phyloP scores from a whole-genome alignment of 2,888 invertebrate species.

The Poecilus cupreus region DNA sequence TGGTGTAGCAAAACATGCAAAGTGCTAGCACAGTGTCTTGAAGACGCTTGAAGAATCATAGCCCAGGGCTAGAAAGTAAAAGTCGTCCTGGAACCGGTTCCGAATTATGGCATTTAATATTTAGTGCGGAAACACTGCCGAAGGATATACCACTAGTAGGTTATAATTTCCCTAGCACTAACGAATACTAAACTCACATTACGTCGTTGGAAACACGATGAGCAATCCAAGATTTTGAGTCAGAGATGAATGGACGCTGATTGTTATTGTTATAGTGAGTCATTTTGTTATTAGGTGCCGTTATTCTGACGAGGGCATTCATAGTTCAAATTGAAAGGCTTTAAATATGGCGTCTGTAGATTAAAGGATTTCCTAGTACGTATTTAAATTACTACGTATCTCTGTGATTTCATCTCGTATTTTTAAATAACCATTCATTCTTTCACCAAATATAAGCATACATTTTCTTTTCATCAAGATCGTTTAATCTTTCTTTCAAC shows the following conservation, averaged over 20 bases:
- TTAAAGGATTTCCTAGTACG: too few species aligned
- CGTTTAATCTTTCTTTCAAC: constrained; percentile 14
- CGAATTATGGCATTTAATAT: constrained; percentile 45
- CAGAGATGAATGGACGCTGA: constrained; percentile 39
- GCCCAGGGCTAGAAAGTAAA: constrained; percentile 35
- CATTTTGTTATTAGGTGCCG: constrained; percentile 22
- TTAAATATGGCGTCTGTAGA: constrained; percentile 28
- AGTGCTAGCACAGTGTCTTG: constrained; percentile 4
- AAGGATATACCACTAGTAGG: constrained; percentile 4
- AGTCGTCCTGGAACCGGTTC: constrained; percentile 38
- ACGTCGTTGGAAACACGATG: constrained; percentile 33
- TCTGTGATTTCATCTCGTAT: constrained; percentile 1
- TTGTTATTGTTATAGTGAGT: constrained; percentile 31
- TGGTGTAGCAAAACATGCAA: neutral
- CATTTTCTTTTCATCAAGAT: constrained; percentile 29
- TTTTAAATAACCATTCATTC: neutral
- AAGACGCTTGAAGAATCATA: neutral
- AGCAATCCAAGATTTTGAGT: constrained; percentile 36
- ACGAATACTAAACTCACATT: neutral
- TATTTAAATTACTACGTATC: neutral
- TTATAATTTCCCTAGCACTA: neutral
- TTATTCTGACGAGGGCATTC: constrained; percentile 13
- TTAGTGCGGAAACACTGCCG: constrained; percentile 37
- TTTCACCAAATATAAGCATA: constrained; percentile 14
- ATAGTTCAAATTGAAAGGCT: constrained; percentile 23